Evolutionary conservation across 2,797 vertebrate species (phyloP).

Genomic region (Enteromius anoplus): DNA sequence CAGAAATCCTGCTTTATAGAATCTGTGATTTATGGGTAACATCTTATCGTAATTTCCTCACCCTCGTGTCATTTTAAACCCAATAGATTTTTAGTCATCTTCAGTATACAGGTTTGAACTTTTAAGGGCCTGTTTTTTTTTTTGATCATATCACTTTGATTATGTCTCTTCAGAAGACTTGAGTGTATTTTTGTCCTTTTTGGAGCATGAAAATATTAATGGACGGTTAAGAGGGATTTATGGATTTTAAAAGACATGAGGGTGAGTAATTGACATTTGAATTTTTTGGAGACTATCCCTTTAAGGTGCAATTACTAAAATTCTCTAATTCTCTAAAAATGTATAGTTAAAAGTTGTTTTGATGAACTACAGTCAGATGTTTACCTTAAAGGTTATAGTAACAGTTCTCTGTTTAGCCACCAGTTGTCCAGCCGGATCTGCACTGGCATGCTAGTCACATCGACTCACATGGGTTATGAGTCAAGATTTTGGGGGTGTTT

Average conservation of each 20-base stretch:
- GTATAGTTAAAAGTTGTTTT: neutral
- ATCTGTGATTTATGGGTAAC: neutral
- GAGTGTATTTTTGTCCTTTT: neutral
- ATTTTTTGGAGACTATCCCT: neutral
- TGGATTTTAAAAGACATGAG: neutral
- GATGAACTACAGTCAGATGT: too few relatives aligned
- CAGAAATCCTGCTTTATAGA: neutral
- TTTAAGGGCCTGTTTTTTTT: neutral
- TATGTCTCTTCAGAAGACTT: neutral
- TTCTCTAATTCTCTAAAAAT: neutral
- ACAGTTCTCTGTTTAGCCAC: neutral
- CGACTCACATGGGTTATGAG: constrained; percentile 35
- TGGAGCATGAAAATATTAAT: neutral
- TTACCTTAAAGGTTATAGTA: neutral
- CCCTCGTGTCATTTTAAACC: neutral
- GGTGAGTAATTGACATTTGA: neutral
- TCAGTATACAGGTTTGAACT: neutral
- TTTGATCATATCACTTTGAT: neutral
- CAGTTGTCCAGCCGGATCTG: neutral
- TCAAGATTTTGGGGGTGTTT: constrained; percentile 27
- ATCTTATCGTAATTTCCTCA: neutral
- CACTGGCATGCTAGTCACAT: constrained; percentile 15
- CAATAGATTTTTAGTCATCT: neutral
- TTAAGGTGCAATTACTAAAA: neutral
- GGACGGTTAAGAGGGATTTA: neutral